A percentile compares a stretch with the other conserved stretches of the same genome.
These are phyloP conservation scores for Nymphalis io DNA, from an alignment of 1,140 invertebrate species.

Conservation along the genomic window DNA sequence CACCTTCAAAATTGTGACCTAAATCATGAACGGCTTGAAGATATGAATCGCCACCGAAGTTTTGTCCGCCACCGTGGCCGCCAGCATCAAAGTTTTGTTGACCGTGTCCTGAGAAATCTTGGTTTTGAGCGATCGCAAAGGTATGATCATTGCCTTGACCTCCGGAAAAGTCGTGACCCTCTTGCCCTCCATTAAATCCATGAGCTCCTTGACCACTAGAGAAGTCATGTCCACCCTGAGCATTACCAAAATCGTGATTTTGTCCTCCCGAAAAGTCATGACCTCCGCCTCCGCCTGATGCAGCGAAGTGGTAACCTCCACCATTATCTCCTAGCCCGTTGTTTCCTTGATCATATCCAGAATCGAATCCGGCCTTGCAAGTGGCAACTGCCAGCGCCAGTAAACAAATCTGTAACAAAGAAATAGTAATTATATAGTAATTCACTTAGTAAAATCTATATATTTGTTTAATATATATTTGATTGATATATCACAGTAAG, in stretches of 20 bases:
- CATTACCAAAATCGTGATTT: conserved; percentile 34
- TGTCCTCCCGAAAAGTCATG: conserved; percentile 38
- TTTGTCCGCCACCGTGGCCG: conserved; percentile 44
- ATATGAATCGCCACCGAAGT: conserved; percentile 64
- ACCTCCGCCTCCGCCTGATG: conserved; percentile 34
- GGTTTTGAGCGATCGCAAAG: conserved; percentile 24
- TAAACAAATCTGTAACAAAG: conserved; percentile 67
- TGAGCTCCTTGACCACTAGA: conserved; percentile 39
- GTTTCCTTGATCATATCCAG: conserved; percentile 45
- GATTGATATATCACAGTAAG: no score
- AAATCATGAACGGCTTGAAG: conserved; percentile 68
- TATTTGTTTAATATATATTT: no score
- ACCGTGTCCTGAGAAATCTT: conserved; percentile 37
- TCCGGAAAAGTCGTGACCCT: conserved; percentile 29
- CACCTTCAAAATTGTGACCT: conserved; percentile 44
- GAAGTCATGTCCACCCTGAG: conserved; percentile 33
- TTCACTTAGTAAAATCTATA: no score
- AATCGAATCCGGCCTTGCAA: conserved; percentile 63
- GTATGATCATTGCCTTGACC: conserved; percentile 32
- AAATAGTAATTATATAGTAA: conserved; percentile 21
- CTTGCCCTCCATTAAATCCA: conserved; percentile 22
- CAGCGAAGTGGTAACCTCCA: conserved; percentile 38
- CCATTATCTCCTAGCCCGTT: conserved; percentile 37
- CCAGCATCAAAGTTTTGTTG: conserved; percentile 39
- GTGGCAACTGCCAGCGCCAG: conserved; percentile 64